These are phyloP conservation scores for Scaptomyza reducta DNA, from an alignment of 2,888 invertebrate genomes.

Conservation along the genomic window DNA sequence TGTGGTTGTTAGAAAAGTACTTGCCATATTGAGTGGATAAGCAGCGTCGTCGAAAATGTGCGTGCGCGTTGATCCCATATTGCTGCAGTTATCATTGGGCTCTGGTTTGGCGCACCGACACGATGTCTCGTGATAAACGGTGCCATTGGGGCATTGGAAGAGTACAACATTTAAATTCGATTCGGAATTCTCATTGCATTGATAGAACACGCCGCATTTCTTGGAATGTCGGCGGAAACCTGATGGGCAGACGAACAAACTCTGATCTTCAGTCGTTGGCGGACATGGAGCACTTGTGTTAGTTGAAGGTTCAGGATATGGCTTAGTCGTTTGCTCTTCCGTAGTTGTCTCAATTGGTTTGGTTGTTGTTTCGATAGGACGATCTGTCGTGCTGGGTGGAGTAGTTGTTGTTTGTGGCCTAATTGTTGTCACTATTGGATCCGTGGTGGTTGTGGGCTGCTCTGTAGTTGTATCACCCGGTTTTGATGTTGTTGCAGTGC, in stretches of 20 bases:
- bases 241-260: constrained; percentile 91
- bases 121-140: constrained; percentile 90
- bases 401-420: constrained; percentile 49
- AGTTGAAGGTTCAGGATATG: constrained; percentile 20
- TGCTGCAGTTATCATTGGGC: constrained; percentile 83
- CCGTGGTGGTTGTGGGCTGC: constrained; percentile 31
- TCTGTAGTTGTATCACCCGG: constrained; percentile 41
- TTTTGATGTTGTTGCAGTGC: constrained; percentile 37
- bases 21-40: constrained; percentile 75
- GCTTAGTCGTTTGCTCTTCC: constrained; percentile 24
- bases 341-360: constrained; percentile 43
- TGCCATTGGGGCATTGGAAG: constrained; percentile 91
- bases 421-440: constrained; percentile 38
- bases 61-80: constrained; percentile 53
- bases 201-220: constrained; percentile 93
- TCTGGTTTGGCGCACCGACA: constrained; percentile 89
- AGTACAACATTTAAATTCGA: constrained; percentile 90
- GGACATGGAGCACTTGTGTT: constrained; percentile 76
- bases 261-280: constrained; percentile 86
- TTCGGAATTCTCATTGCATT: constrained; percentile 89
- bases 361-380: constrained; percentile 33
- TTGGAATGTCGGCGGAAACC: constrained; percentile 93
- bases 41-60: constrained; percentile 68
- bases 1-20: constrained; percentile 13
- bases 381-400: constrained; percentile 13